Base-by-base conservation (phyloP, 92 coral and sea anemone genomes). In the Siderastrea siderea region DNA sequence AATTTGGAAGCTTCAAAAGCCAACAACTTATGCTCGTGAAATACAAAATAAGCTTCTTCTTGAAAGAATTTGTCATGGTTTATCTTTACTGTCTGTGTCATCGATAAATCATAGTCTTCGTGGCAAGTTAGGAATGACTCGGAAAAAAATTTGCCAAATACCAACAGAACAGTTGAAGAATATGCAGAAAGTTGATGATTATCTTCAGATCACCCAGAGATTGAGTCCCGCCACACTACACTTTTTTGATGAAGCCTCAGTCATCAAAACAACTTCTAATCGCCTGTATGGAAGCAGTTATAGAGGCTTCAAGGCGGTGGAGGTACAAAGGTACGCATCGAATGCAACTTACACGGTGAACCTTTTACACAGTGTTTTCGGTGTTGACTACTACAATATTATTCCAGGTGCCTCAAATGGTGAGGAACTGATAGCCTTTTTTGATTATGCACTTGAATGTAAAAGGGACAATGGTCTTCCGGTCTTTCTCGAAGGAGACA, bases 351-450 rank as follows among this genome's bases (percentile, higher is more conserved):
- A 6, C 95, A 88, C 59, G 72, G 78, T 19, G 26, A 84, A n/a
- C n/a, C n/a, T n/a, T n/a, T n/a, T n/a, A n/a, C n/a, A n/a, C n/a
- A n/a, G n/a, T n/a, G n/a, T n/a, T 3, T 69, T 82, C 70, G 95
- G 92, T 26, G 95, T 90, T 2, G 79, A 71, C 44, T 86, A 45
- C 62, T 83, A 54, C 44, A 92, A 84, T 58, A 71, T 84, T 51
- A 59, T 83, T 16, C 78, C 69, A n/a, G 95, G 95, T 7, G 46
- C 92, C 44, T 92, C 92, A 26, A 92, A 92, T 69, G 81, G 89
- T 2, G 54, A 82, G 61, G 87, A 92, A 43, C 50, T 84, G 16
- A 10, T 92, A 60, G 38, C 77, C 62, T 88, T 88, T 68, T 75
- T 91, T 79, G 87, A 92, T 47, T 58, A 70, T 47, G 90, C 87